Conservation (phyloP, 2,888 invertebrate species). For the Eupithecia inturbata region DNA sequence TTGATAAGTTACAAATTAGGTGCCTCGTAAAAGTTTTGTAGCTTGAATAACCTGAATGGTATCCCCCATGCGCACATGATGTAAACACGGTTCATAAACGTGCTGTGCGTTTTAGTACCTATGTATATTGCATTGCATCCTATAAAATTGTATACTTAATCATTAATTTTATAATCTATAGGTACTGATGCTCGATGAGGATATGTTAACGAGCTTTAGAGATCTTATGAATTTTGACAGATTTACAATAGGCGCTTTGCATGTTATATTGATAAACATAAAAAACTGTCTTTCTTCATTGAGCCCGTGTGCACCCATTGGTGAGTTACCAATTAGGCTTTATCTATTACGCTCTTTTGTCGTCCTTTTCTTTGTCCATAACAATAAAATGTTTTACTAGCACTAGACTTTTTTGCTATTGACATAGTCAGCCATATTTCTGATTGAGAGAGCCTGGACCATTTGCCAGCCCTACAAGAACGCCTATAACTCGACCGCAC, state of each 20-base stretch:
- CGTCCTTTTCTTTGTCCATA: background rate
- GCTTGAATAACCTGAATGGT: conserved; percentile 22
- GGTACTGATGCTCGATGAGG: background rate
- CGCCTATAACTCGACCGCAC: conserved; percentile 65
- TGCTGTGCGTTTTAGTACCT: background rate
- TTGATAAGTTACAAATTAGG: conserved; percentile 30
- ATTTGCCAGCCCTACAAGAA: conserved; percentile 52
- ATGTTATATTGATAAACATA: background rate
- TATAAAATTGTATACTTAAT: background rate
- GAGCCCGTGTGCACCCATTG: background rate
- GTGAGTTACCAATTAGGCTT: background rate
- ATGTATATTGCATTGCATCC: background rate
- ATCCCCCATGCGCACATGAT: conserved; percentile 3
- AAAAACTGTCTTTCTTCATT: background rate
- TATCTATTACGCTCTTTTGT: background rate
- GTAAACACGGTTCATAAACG: conserved; percentile 11
- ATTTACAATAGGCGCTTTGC: background rate
- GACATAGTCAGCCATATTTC: background rate
- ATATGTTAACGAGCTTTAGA: background rate
- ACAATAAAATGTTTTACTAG: background rate
- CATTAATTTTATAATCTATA: background rate
- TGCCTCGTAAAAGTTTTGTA: conserved; percentile 21
- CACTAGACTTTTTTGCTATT: background rate
- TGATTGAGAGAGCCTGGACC: background rate
- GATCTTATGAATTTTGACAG: background rate